Conservation (phyloP, 2,888 invertebrate genomes). For the Sminthurinus aureus region DNA sequence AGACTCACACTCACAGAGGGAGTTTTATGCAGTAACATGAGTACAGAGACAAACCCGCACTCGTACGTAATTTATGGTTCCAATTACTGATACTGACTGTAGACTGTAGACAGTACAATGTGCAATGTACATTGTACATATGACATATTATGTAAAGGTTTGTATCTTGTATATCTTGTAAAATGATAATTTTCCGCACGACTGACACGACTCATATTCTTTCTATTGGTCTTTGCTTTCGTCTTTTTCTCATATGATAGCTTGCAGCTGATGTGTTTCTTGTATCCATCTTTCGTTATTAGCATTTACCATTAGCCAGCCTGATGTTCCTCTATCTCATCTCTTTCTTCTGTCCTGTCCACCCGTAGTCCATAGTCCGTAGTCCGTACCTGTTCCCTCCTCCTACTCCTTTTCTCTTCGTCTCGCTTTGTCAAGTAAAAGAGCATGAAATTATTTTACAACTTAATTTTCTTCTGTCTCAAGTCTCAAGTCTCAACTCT, state of each 20-base stretch:
- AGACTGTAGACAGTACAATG: too few relatives aligned
- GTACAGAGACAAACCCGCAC: background rate
- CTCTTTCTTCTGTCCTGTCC: background rate
- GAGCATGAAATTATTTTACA: conserved; percentile 42
- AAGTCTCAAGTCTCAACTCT: background rate
- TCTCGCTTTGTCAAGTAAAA: conserved; percentile 28
- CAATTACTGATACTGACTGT: too few relatives aligned
- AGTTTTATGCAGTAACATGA: background rate
- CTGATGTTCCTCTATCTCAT: background rate
- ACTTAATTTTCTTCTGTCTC: conserved; percentile 29
- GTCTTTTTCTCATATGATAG: too few relatives aligned
- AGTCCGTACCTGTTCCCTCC: too few relatives aligned
- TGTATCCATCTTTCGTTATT: too few relatives aligned
- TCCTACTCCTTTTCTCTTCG: background rate
- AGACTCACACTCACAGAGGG: background rate
- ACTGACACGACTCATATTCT: conserved; percentile 27
- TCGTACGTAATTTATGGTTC: conserved; percentile 34
- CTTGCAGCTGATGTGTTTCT: too few relatives aligned
- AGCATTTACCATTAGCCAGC: too few relatives aligned
- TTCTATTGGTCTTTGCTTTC: background rate
- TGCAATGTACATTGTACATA: conserved; percentile 4
- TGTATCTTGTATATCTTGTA: conserved; percentile 30
- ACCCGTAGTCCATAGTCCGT: too few relatives aligned
- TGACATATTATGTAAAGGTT: conserved; percentile 1
- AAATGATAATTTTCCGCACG: conserved; percentile 45